Evolutionary conservation across 53 echinoderm and acorn worm species (phyloP).

Genomic region (Patiria pectinifera): DNA sequence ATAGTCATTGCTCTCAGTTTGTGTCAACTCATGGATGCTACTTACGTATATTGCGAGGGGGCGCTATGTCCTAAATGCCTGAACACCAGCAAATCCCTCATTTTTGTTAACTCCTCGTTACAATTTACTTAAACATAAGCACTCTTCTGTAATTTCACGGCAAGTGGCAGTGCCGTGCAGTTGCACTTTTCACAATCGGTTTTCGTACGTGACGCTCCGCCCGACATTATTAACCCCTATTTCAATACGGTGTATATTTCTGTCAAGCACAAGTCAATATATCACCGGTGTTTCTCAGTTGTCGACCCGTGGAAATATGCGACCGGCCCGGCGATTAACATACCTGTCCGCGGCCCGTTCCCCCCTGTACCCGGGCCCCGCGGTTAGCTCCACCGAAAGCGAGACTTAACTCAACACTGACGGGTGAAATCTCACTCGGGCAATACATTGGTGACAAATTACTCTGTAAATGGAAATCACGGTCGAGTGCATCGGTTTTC

Average conservation of each 20-base stretch:
- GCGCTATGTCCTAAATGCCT: too few species aligned
- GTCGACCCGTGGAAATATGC: background rate
- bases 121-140: too few species aligned
- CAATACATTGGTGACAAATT: constrained; percentile 22
- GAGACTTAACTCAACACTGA: background rate
- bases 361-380: background rate
- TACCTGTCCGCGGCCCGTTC: constrained; percentile 5
- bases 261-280: background rate
- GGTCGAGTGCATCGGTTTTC: constrained; percentile 18
- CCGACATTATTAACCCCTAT: background rate
- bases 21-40: too few species aligned
- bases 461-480: constrained; percentile 32
- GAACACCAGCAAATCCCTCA: too few species aligned
- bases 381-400: background rate
- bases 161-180: background rate
- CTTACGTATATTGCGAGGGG: too few species aligned
- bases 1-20: too few species aligned
- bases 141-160: background rate
- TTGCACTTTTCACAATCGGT: background rate
- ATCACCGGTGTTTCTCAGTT: constrained; percentile 13
- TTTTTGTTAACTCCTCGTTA: too few species aligned
- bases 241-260: background rate
- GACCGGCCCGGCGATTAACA: constrained; percentile 6
- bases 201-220: background rate
- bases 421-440: background rate